Base-by-base conservation (phyloP, 2,113 vertebrate genomes). In the Apaloderma vittatum region DNA sequence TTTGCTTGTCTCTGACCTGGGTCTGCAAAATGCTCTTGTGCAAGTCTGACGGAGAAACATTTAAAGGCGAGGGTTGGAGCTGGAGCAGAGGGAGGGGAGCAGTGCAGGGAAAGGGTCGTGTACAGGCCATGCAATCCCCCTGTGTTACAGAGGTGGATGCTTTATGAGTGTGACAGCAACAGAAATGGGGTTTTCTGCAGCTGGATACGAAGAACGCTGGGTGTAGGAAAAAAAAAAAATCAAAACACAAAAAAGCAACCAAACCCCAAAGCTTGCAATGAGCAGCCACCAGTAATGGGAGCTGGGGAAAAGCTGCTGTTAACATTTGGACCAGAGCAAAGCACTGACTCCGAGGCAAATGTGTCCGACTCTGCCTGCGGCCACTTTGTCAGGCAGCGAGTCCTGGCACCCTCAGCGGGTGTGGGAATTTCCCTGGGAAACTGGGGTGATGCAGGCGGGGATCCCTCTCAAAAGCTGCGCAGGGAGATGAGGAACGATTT, bases 361-460 rank as follows among this genome's bases (percentile, higher is more conserved):
- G 0, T 29, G 12, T 6, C 5, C 0, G 2, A 72, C 7, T 52
- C 80, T 84, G 65, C 20, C 76, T 32, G 55, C 0, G 20, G 3
- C 8, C 0, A 5, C 30, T 65, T 12, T 61, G 36, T 48, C 54
- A 21, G 63, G 27, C 48, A 32, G 16, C 0, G 16, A 34, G 62
- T 30, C 67, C 57, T 59, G 30, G 63, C 48, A 55, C 59, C 45
- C 30, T 2, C 2, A 43, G 1, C 2, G 4, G 20, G 5, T 0
- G 0, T 1, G 1, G 71, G 67, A 23, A 21, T 79, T 40, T 45
- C 10, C 77, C 11, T 8, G 51, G 27, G 51, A 32, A 58, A 22
- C 0, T 2, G 27, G 52, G n/a, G 26, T 54, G 57, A 19, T 17
- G 54, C 1, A 1, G 27, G 27, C 0, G 2, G 12, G 40, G 8